Base-by-base conservation (phyloP, 2,797 vertebrate species). In the Pseudochirops cupreus region DNA sequence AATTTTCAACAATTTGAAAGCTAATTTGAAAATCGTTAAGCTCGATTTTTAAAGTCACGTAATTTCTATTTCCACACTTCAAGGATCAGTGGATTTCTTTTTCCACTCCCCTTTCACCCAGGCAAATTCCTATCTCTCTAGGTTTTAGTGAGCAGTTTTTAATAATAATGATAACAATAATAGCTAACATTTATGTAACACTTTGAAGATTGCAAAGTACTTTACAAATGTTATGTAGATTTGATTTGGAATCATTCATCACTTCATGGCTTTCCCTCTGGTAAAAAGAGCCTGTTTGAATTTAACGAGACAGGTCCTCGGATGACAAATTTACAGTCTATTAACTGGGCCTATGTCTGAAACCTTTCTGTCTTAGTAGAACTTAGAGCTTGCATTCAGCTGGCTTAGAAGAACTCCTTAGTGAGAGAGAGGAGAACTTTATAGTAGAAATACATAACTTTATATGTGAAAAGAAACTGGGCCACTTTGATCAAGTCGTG, bases 1-100 rank as follows among this genome's bases (percentile, higher is more conserved):
- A 52, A 93, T 39, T 95, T 92, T 62, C 96, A 56, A 87, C 46
- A 95, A 10, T 39, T 33, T 92, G 55, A 90, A 97, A 91, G 28
- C 93, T 82, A 93, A 46, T 57, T 96, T 74, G 74, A 82, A 46
- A 82, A 82, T 82, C 74, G 39, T 46, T 7, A 46, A 82, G 74
- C 39, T 82, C 46, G 46, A 82, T 10, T 46, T 67, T 62, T 82
- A 39, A 74, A 74, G n/a, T 39, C 21, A 46, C 2, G 11, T 24
- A 82, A 82, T 82, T 46, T 82, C 18, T 39, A 82, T 46, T 46
- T 46, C n/a, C 21, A 46, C 46, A 46, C 9, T 46, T 46, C 18
- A 82, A 82, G 21, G 21, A 82, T 82, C 18, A 39, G 46, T 82
- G 74, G 10, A 21, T 82, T 82, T 82, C 46, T 39, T 82, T 46